Base-by-base conservation (phyloP, 2,113 vertebrate genomes). In the Condylura cristata region DNA sequence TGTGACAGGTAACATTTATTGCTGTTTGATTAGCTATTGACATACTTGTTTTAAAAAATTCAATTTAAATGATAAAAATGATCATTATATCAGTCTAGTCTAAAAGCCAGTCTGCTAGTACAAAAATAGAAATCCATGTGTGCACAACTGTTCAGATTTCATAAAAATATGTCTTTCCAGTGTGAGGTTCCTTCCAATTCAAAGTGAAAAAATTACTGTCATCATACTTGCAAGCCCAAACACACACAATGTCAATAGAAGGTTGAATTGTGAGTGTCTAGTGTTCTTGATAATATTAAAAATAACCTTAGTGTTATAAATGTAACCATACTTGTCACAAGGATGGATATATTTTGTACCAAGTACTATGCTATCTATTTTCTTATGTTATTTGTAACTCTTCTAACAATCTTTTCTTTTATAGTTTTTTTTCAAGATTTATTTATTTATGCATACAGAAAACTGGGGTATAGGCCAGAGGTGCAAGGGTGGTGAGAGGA, bases 111-210 rank as follows among this genome's bases (percentile, higher is more conserved):
- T 48, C 4, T 90, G 12, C n/a, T 71, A 32, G 20, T 63, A 86
- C 28, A 34, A 93, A 93, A 96, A 75, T 44, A 93, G 70, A 86
- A 83, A 89, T 72, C 22, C 48, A 34, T 32, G 24, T 89, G 24
- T 75, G 2, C 26, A 70, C 6, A 84, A 46, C 34, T 72, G 6
- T 72, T 86, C 61, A 32, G 18, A 81, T 81, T 88, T 85, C 46
- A 46, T 93, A 82, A 90, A 92, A 88, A 84, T 34, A 2, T n/a
- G 0, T 74, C n/a, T 76, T 81, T 81, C n/a, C 56, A 1, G 8
- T 53, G 78, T 86, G 39, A 90, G 5, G 4, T 75, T 88, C 88
- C 28, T 78, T 88, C 74, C 12, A 22, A 70, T n/a, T 11, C 86
- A 63, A 95, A 86, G 17, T 83, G 10, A 16, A 70, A 79, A 91